These are phyloP conservation scores for Xerus rutilus DNA, from an alignment of 2,797 vertebrate genomes.

Conservation along the genomic window DNA sequence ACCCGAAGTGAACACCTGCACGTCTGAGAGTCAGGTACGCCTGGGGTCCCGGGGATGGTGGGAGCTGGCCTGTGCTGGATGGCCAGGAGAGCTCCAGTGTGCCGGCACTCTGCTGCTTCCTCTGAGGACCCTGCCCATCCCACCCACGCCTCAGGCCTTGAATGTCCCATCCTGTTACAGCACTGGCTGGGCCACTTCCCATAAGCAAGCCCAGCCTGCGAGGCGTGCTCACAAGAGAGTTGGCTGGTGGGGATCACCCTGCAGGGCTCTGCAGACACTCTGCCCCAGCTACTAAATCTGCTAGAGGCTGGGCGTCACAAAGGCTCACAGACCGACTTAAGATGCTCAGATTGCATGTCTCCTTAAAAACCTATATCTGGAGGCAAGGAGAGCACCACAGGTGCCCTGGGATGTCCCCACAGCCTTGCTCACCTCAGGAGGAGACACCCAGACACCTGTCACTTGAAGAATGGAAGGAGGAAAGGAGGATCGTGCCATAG, in stretches of 20 bases:
- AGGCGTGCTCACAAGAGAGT: too few species aligned
- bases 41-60: fast-evolving
- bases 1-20: fast-evolving
- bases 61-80: background rate
- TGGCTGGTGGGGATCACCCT: background rate
- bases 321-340: background rate
- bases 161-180: background rate
- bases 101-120: background rate
- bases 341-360: fast-evolving
- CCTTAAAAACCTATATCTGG: background rate
- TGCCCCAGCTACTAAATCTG: background rate
- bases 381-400: fast-evolving
- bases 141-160: background rate
- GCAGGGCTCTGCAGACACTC: background rate
- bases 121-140: background rate
- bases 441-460: background rate
- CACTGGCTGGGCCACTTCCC: background rate
- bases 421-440: fast-evolving
- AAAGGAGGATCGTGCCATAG: too few species aligned
- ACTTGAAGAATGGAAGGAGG: fast-evolving
- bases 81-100: too few species aligned
- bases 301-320: background rate
- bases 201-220: too few species aligned
- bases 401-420: fast-evolving
- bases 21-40: background rate